Base-by-base conservation (phyloP, 2,113 vertebrate genomes). In the Ophiodon elongatus region DNA sequence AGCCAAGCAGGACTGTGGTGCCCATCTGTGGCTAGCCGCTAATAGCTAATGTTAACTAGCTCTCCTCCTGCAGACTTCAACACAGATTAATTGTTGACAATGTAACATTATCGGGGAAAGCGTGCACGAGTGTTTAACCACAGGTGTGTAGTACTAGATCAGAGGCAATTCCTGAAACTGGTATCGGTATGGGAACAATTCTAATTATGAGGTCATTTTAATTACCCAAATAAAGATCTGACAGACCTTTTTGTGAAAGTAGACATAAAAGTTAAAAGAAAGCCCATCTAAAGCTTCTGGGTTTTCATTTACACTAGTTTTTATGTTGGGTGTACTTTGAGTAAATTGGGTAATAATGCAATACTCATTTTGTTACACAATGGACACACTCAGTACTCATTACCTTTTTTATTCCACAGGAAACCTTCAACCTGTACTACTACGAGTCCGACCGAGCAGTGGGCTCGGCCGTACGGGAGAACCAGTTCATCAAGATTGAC, bases 381-480 rank as follows among this genome's bases (percentile, higher is more conserved):
- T n/a, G n/a, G n/a, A 15, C 75, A 54, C n/a, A 63, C 14, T 23
- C 23, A 72, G 17, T 10, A 14, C 6, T 60, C 23, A 59, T 9
- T 17, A 2, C 19, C n/a, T 8, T 63, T 1, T 71, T 64, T 10
- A 17, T 35, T 59, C 33, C 0, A 10, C 89, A 94, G 93, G 98
- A 99, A 92, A 99, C 98, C 25, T 99, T 99, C 94, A 99, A 99
- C 93, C 95, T 99, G 71, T 97, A 97, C 93, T 99, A 99, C 94
- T 95, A 96, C 62, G 98, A 99, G 89, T 97, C 96, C 0, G 98
- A 99, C 95, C 93, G 97, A 0, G 97, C 98, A 15, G 91, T 97
- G 79, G 98, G 97, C 50, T 89, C 91, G 52, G 93, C 95, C 94
- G 95, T 98, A 0, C 95, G 97, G 0, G 97, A 99, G 82, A 98